Base-by-base conservation (phyloP, 2,888 invertebrate species). In the Oligia strigilis region DNA sequence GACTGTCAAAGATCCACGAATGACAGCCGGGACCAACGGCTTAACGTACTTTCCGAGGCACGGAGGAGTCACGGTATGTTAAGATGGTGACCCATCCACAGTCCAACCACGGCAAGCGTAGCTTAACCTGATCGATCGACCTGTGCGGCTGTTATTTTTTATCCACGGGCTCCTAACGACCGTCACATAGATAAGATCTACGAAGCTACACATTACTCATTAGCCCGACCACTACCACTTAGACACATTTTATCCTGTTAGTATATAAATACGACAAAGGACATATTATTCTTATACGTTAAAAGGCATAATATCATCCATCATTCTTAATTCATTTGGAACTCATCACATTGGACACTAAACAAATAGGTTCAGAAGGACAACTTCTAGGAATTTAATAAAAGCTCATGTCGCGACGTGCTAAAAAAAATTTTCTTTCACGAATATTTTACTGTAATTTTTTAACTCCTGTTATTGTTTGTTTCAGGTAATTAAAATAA, bases 241-340 rank as follows among this genome's bases (percentile, higher is more conserved):
- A 82, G 13, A 79, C 69, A 75, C 75, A 69, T 60, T 75, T 77
- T 62, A 29, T n/a, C 13, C 29, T 9, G 19, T 52, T 80, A 83
- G 64, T 86, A 75, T 64, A 67, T 80, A 75, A 84, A 84, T 65
- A 75, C 60, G 75, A 84, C 77, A 80, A 77, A 87, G 75, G 81
- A 85, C 84, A 84, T 82, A 82, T 80, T 82, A 78, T 80, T 83
- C 29, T 29, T 29, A 29, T 29, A 29, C 29, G 29, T 1, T 29
- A 29, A 29, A 77, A 77, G 81, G 65, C 72, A 69, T 55, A 73
- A n/a, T n/a, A 60, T 36, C 84, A 88, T 88, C 79, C 76, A 89
- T 89, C 89, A 88, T 75, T 78, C 81, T 60, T 85, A 77, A 87
- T 77, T 82, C 78, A 64, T 86, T 81, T 76, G 60, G 81, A 84